These are phyloP conservation scores for Meiosimyza decipiens DNA, from an alignment of 2,888 invertebrate genomes.

Conservation along the genomic window DNA sequence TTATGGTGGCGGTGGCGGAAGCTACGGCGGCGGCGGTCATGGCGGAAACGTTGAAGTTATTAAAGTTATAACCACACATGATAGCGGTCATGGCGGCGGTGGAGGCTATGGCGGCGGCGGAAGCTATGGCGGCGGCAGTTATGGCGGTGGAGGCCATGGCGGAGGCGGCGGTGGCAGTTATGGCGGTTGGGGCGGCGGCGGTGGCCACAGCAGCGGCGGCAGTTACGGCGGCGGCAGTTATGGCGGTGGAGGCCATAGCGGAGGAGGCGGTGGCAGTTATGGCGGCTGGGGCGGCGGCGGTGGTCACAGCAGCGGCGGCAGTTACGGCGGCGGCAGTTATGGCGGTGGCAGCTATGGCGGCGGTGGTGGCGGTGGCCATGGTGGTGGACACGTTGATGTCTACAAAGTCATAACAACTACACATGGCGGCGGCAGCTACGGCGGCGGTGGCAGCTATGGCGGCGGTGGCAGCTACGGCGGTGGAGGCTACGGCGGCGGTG, in stretches of 20 bases:
- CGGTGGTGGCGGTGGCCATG: slow-evolving; percentile 7
- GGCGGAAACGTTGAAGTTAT: not conserved
- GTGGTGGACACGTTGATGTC: not conserved
- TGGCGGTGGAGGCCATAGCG: not conserved
- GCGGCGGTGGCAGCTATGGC: not conserved
- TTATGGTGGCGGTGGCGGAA: no score
- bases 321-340: slow-evolving; percentile 21
- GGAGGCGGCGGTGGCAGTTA: slow-evolving; percentile 12
- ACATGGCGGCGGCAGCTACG: not conserved
- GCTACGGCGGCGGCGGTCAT: slow-evolving; percentile 2
- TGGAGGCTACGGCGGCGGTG: not conserved
- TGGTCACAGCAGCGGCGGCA: slow-evolving; percentile 1
- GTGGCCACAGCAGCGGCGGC: not conserved
- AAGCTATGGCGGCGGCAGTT: slow-evolving; percentile 6
- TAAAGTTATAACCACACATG: not conserved
- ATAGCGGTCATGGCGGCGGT: slow-evolving; percentile 11
- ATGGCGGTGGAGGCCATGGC: slow-evolving; percentile 7
- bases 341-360: not conserved
- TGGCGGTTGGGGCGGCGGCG: not conserved
- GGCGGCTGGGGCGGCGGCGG: not conserved
- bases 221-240: not conserved
- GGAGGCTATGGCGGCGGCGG: slow-evolving; percentile 19
- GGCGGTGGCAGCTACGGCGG: slow-evolving; percentile 4
- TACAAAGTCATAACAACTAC: not conserved
- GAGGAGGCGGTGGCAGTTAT: not conserved